phyloP scores from a whole-genome alignment of 2,797 vertebrate genomes.

The Echeneis naucrates region DNA sequence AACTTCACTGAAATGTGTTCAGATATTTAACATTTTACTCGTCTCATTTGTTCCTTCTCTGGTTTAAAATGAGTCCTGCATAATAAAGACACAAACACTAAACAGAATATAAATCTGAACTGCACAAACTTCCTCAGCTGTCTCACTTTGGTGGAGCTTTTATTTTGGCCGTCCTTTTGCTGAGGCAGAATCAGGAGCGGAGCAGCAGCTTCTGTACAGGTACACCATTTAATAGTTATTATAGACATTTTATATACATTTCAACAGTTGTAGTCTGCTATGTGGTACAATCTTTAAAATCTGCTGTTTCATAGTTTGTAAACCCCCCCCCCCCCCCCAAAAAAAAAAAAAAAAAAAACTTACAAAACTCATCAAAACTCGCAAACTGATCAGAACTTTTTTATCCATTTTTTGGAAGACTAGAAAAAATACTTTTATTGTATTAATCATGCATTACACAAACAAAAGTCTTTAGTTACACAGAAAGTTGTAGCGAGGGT shows the following conservation, averaged over 20 bases:
- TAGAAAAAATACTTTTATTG: slow-evolving; percentile 99
- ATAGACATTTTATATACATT: slow-evolving; percentile 99
- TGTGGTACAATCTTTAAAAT: slow-evolving; percentile 99
- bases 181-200: slow-evolving; percentile 17
- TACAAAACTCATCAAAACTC: slow-evolving; percentile 98
- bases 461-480: slow-evolving; percentile 91
- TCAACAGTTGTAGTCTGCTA: slow-evolving; percentile 94
- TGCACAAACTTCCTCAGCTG: too few relatives aligned
- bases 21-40: too few relatives aligned
- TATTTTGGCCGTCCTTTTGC: neutral
- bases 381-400: slow-evolving; percentile 94
- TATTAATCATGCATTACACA: slow-evolving; percentile 98
- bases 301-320: slow-evolving; percentile 93
- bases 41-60: too few relatives aligned
- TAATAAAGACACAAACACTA: too few relatives aligned
- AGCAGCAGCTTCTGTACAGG: slow-evolving; percentile 86
- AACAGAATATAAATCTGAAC: too few relatives aligned
- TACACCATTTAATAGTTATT: slow-evolving; percentile 99
- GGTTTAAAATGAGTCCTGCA: too few relatives aligned
- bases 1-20: too few relatives aligned
- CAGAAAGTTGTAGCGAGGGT: slow-evolving; percentile 84
- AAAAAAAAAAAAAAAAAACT: slow-evolving; percentile 87
- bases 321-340: too few relatives aligned
- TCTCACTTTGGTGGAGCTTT: too few relatives aligned
- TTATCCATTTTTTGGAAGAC: slow-evolving; percentile 91